Percentiles rank a stretch among this genome's conserved stretches.
phyloP scores from a whole-genome alignment of 2,888 invertebrate genomes.

The Maniola hyperantus region DNA sequence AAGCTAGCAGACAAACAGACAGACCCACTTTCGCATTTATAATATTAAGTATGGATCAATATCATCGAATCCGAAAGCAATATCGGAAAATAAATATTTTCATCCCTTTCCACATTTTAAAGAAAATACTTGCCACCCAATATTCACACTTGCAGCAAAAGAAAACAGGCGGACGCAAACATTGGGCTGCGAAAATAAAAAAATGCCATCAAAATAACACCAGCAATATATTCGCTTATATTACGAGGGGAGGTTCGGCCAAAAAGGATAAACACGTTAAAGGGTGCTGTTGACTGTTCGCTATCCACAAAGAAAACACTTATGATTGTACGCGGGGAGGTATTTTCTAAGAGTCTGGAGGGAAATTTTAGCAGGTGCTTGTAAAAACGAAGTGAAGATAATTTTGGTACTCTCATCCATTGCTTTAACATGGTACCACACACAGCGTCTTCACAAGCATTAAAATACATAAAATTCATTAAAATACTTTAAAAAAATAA shows the following conservation, averaged over 20 bases:
- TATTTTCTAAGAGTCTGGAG: background rate
- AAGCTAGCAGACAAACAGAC: no score
- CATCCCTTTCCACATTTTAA: slow-evolving; percentile 23
- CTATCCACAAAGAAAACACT: slow-evolving; percentile 81
- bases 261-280: slow-evolving; percentile 79
- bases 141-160: slow-evolving; percentile 39
- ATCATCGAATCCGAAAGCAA: background rate
- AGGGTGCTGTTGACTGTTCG: slow-evolving; percentile 67
- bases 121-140: slow-evolving; percentile 36
- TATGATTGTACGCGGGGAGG: slow-evolving; percentile 61
- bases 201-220: slow-evolving; percentile 56
- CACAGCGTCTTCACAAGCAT: no score
- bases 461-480: no score
- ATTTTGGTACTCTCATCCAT: no score
- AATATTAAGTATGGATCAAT: no score
- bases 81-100: background rate
- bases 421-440: no score
- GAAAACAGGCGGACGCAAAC: slow-evolving; percentile 24
- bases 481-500: no score
- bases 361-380: background rate
- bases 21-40: no score
- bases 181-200: slow-evolving; percentile 34
- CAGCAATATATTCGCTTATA: slow-evolving; percentile 49
- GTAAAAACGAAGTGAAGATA: background rate
- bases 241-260: slow-evolving; percentile 61